A percentile compares a stretch with the other conserved stretches of the same genome.
phyloP scores from a whole-genome alignment of 2,113 vertebrate species.

The Mastomys coucha region DNA sequence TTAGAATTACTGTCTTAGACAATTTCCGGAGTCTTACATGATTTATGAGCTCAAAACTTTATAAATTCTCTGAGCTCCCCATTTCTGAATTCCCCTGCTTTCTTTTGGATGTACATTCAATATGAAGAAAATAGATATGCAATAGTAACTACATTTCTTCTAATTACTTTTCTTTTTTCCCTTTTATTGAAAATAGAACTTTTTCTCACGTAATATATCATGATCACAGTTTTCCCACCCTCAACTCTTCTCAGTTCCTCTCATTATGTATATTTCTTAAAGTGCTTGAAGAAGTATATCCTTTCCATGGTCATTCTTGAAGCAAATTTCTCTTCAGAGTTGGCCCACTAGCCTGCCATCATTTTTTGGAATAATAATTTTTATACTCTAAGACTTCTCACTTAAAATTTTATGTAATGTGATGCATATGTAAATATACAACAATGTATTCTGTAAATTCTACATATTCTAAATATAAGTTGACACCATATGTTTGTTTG shows the following conservation, averaged over 20 bases:
- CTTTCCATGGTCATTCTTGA: neutral
- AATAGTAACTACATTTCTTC: neutral
- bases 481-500: neutral
- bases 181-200: neutral
- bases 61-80: neutral
- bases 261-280: neutral
- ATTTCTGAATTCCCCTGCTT: neutral
- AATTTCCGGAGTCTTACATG: neutral
- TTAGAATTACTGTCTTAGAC: neutral
- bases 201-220: neutral
- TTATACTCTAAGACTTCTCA: neutral
- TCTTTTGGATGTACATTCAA: neutral
- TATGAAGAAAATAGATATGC: neutral
- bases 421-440: neutral
- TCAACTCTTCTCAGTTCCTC: neutral
- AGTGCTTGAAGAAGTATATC: neutral
- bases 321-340: neutral
- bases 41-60: neutral
- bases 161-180: neutral
- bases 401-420: neutral
- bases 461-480: neutral
- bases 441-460: neutral
- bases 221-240: neutral
- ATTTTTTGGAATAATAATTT: neutral
- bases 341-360: neutral